phyloP scores from a whole-genome alignment of 23 tunicate species.

The Corella eumyota region DNA sequence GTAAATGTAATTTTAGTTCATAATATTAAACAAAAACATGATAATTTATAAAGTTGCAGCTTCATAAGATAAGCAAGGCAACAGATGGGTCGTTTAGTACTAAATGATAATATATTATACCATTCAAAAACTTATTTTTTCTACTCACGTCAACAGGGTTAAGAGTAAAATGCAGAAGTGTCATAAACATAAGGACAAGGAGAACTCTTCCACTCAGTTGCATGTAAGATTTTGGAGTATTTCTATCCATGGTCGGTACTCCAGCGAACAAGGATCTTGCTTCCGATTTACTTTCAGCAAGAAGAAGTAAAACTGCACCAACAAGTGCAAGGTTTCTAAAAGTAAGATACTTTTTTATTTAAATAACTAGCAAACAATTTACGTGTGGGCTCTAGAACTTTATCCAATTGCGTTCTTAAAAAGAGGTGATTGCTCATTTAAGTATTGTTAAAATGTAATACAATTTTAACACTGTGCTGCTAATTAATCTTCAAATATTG shows the following conservation, averaged over 20 bases:
- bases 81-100: no score
- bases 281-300: slow-evolving; percentile 95
- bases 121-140: no score
- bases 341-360: not conserved
- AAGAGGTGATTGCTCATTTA: not conserved
- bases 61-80: no score
- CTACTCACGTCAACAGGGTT: slow-evolving; percentile 90
- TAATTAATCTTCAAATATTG: no score
- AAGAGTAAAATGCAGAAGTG: slow-evolving; percentile 83
- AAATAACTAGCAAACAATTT: no score
- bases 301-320: slow-evolving; percentile 86
- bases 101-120: no score
- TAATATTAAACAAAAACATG: no score
- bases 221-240: slow-evolving; percentile 89
- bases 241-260: slow-evolving; percentile 81
- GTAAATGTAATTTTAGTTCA: no score
- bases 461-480: no score
- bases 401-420: not conserved
- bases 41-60: no score
- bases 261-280: slow-evolving; percentile 96
- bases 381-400: no score
- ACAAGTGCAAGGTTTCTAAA: slow-evolving; percentile 92
- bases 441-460: not conserved
- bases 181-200: slow-evolving; percentile 95
- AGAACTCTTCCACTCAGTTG: slow-evolving; percentile 99